These are phyloP conservation scores for Hyles vespertilio DNA, from an alignment of 1,140 invertebrate genomes.

Conservation along the genomic window DNA sequence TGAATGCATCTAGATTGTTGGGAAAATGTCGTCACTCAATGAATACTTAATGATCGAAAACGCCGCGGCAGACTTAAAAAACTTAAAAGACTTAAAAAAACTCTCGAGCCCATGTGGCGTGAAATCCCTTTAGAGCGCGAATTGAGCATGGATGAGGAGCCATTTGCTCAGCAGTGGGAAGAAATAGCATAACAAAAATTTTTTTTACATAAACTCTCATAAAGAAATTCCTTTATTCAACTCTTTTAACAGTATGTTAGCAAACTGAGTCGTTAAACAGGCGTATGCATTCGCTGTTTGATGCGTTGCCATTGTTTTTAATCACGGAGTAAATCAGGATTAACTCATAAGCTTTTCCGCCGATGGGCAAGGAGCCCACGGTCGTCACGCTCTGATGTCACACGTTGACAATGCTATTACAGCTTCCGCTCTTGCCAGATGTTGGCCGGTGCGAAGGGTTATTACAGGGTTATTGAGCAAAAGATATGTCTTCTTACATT, in stretches of 20 bases:
- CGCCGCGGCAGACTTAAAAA: too few relatives aligned
- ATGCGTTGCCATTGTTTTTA: conserved; percentile 10
- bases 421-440: conserved; percentile 23
- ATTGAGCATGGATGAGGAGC: too few relatives aligned
- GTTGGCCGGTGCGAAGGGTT: too few relatives aligned
- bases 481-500: too few relatives aligned
- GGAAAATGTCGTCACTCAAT: too few relatives aligned
- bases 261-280: not conserved
- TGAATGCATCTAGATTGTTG: too few relatives aligned
- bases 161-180: too few relatives aligned
- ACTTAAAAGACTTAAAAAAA: too few relatives aligned
- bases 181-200: not conserved
- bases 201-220: not conserved
- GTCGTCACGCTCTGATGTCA: conserved; percentile 11
- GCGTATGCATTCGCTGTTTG: not conserved
- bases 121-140: too few relatives aligned
- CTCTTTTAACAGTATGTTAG: not conserved
- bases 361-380: conserved; percentile 15
- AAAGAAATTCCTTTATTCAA: not conserved
- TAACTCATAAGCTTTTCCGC: conserved; percentile 8
- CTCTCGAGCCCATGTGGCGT: too few relatives aligned
- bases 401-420: conserved; percentile 20
- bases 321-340: not conserved
- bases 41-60: too few relatives aligned
- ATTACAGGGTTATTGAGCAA: too few relatives aligned